Evolutionary conservation across 2,113 vertebrate genomes (phyloP).

Genomic region (Atherinomorus stipes): DNA sequence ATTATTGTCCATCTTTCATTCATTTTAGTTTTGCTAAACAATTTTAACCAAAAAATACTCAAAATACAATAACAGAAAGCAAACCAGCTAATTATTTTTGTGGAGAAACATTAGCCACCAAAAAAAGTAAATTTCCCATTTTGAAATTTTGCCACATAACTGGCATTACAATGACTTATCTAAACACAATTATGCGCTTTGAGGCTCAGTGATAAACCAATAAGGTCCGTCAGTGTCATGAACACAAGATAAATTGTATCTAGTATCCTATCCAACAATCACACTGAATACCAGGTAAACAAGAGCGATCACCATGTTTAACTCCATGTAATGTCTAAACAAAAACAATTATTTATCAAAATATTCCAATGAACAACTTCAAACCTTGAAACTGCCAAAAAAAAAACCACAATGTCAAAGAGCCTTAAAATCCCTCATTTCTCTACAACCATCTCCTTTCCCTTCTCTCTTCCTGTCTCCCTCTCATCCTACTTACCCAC

Average conservation of each 20-base stretch:
- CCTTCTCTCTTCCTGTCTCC: not conserved
- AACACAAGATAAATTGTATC: slow-evolving; percentile 3
- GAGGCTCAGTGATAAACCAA: not conserved
- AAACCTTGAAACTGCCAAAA: not conserved
- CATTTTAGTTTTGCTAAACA: too few species aligned
- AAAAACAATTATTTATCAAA: slow-evolving; percentile 11
- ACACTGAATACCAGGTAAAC: not conserved
- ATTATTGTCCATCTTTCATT: too few species aligned
- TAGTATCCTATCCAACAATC: not conserved
- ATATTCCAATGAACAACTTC: not conserved
- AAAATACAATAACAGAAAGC: not conserved
- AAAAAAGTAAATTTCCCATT: not conserved
- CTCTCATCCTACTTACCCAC: slow-evolving; percentile 77
- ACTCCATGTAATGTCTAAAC: not conserved
- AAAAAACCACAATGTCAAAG: not conserved
- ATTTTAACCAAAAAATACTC: too few species aligned
- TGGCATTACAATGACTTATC: not conserved
- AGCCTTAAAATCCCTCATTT: not conserved
- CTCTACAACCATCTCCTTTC: slow-evolving; percentile 1
- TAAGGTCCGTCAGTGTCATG: not conserved
- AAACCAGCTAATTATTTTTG: not conserved
- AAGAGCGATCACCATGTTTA: not conserved
- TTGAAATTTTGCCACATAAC: not conserved
- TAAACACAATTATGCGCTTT: not conserved
- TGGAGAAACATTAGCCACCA: not conserved